phyloP scores from a whole-genome alignment of 2,113 vertebrate species.

The Dipodomys stephensi region DNA sequence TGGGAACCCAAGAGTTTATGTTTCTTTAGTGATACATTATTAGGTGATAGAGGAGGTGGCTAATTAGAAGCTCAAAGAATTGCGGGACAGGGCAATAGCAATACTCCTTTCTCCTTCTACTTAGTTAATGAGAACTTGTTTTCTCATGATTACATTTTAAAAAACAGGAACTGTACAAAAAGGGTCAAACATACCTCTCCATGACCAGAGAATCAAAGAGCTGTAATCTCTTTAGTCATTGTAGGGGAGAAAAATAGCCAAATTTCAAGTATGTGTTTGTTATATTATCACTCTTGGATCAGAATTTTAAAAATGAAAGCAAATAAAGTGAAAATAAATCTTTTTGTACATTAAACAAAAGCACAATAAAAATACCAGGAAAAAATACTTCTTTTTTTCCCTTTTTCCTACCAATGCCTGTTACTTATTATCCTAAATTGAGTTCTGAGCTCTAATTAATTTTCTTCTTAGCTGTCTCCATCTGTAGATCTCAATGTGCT shows the following conservation, averaged over 20 bases:
- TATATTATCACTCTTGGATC: neutral
- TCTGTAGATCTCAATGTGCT: neutral
- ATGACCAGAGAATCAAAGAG: too few species aligned
- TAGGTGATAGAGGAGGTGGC: neutral
- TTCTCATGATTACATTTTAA: neutral
- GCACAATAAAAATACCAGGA: neutral
- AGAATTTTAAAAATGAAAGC: neutral
- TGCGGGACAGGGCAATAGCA: neutral
- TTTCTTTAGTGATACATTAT: neutral
- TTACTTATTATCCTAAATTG: neutral
- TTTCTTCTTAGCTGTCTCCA: neutral
- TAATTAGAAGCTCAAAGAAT: neutral
- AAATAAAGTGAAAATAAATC: neutral
- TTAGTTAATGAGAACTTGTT: neutral
- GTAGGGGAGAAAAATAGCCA: neutral
- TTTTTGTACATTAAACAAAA: conserved; percentile 11
- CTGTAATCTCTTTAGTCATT: neutral
- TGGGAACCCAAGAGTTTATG: neutral
- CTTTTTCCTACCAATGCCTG: neutral
- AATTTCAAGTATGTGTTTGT: neutral
- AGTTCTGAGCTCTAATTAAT: neutral
- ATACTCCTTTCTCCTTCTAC: neutral
- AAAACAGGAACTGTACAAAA: neutral
- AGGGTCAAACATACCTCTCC: neutral
- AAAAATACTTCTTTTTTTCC: neutral